A percentile compares a stretch with the other conserved stretches of the same genome.
Conservation (phyloP, 2,113 vertebrate species). For the Microtus richardsoni region DNA sequence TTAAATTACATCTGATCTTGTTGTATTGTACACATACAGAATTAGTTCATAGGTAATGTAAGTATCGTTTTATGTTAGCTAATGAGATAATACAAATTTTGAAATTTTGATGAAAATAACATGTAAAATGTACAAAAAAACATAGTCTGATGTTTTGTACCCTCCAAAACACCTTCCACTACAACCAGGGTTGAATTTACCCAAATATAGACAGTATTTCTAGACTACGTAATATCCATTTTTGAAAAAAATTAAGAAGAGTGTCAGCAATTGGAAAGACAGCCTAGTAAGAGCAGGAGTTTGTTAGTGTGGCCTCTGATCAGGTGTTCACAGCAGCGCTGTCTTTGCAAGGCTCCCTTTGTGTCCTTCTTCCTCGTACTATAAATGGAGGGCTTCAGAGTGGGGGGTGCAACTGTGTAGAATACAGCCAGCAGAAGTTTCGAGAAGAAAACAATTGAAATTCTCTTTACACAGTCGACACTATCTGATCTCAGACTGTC, state of each 20-base stretch:
- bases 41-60: neutral
- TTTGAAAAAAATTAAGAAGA: neutral
- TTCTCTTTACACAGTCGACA: neutral
- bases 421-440: neutral
- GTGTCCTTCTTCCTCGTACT: neutral
- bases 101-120: neutral
- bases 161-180: neutral
- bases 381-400: neutral
- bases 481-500: neutral
- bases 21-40: neutral
- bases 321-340: neutral
- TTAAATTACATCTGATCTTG: neutral
- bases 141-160: neutral
- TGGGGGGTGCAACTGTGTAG: neutral
- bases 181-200: too few species aligned
- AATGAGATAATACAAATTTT: neutral
- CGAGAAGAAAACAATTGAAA: neutral
- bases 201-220: neutral
- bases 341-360: neutral
- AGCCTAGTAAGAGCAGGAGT: neutral
- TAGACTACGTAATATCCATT: neutral
- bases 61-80: neutral
- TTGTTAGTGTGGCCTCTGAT: neutral
- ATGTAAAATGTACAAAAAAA: neutral
- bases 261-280: neutral